Conservation (phyloP, 2,797 vertebrate genomes). For the Threskiornis aethiopicus region DNA sequence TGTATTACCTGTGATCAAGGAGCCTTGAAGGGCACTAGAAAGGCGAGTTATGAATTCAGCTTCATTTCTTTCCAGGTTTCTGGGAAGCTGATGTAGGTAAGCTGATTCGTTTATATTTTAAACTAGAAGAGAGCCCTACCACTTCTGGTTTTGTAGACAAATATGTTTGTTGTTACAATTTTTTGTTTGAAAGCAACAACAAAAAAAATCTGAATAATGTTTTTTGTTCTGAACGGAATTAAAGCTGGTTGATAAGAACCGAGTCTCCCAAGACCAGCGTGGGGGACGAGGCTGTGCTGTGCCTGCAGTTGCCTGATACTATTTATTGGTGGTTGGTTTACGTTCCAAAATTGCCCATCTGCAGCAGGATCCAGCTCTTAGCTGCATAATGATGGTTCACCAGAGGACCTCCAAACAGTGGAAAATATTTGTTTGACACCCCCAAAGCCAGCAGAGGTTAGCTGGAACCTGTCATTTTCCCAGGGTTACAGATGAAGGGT, state of each 20-base stretch:
- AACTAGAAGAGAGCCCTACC: background rate
- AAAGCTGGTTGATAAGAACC: background rate
- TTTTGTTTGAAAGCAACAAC: background rate
- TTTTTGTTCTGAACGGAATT: background rate
- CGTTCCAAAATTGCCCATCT: background rate
- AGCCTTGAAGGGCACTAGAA: background rate
- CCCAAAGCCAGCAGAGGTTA: background rate
- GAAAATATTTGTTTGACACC: background rate
- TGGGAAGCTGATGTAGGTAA: background rate
- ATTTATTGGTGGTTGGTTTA: background rate
- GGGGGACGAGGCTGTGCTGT: background rate
- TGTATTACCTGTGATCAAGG: background rate
- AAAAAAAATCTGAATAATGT: background rate
- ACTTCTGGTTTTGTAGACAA: background rate
- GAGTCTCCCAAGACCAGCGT: background rate
- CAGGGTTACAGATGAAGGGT: background rate
- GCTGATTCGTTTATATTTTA: background rate
- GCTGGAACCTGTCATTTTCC: background rate
- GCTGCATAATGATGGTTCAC: background rate
- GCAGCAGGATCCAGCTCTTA: background rate
- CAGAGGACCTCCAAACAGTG: background rate
- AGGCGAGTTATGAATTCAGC: background rate
- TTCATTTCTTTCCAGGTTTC: background rate
- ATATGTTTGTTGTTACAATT: accelerated
- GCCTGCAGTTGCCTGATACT: background rate